A percentile compares a stretch with the other conserved stretches of the same genome.
phyloP scores from a whole-genome alignment of 2,888 invertebrate species.

The Cistogaster globosa region DNA sequence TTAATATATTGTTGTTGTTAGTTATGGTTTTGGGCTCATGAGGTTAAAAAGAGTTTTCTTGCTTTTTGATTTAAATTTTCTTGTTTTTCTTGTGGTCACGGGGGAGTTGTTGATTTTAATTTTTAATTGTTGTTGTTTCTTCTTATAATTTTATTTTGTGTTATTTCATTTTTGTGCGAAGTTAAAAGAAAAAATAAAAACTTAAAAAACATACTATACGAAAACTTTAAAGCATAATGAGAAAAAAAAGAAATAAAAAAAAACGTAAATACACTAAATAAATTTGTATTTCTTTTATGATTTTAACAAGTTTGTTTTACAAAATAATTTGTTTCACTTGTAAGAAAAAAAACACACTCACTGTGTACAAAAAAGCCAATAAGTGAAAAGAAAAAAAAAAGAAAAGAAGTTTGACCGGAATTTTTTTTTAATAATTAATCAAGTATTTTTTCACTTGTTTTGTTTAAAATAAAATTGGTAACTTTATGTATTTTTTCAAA shows the following conservation, averaged over 20 bases:
- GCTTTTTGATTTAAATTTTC: background rate
- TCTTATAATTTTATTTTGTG: background rate
- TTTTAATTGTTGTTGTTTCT: conserved; percentile 14
- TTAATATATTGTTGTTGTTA: background rate
- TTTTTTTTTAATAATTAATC: conserved; percentile 10
- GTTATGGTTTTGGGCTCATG: background rate
- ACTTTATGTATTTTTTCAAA: background rate
- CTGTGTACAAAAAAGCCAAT: background rate
- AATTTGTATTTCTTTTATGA: conserved; percentile 12
- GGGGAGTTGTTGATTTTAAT: conserved; percentile 12
- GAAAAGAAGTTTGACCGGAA: conserved; percentile 55
- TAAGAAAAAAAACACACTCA: conserved; percentile 1
- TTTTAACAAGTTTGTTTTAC: conserved; percentile 7
- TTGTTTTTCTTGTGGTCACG: background rate
- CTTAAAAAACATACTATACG: background rate
- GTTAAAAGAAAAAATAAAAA: conserved; percentile 8
- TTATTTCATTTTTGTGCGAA: background rate
- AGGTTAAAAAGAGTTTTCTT: conserved; percentile 2
- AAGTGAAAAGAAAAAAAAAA: background rate
- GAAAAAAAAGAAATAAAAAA: background rate
- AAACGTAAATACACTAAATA: background rate
- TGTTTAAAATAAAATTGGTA: background rate
- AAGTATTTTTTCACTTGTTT: conserved; percentile 8
- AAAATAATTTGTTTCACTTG: conserved; percentile 6
- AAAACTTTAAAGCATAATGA: conserved; percentile 5